Evolutionary conservation across 2,797 vertebrate genomes (phyloP), one percentile per base, ranked within the genome.

Genomic region (Peromyscus eremicus): DNA sequence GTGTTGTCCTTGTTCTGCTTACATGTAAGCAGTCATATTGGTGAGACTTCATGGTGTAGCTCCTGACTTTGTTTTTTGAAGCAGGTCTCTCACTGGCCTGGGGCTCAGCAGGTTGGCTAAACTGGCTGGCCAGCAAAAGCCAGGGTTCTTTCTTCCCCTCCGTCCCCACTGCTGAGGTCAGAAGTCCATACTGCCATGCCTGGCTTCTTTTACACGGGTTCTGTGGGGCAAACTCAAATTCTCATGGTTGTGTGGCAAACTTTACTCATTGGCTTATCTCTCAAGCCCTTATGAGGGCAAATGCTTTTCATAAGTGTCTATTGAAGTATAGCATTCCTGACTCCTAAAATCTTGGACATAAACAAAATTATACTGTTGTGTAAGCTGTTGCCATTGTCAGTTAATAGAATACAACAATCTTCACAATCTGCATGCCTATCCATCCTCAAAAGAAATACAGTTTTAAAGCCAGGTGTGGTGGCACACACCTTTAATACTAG

Each of bases 361-460:
- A 27, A 81, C 17, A 90, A 92, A 62, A 55, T 70, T n/a, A 88
- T 23, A 62, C 25, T 91, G 13, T 34, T 92, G 4, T 66, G 13
- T 93, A 89, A 96, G 80, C 29, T 32, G 57, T 83, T 43, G 46
- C 16, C 3, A 75, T 13, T 12, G 29, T 83, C 87, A 90, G 52
- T 55, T 21, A 82, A 71, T 27, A 46, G 11, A 85, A 16, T 95
- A 60, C 79, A 13, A 79, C 19, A 84, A 9, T n/a, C 4, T 87
- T 62, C n/a, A 10, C 4, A 57, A 76, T 94, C 19, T 75, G 16
- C 46, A 62, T n/a, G 60, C 3, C 2, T 81, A n/a, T 46, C 11
- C 6, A 29, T 84, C 25, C 25, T 96, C 37, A 93, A 93, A 92
- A 85, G 11, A 29, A 34, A 32, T 68, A 21, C 43, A 94, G 82